Percentiles rank a stretch among this genome's conserved stretches.
phyloP scores from a whole-genome alignment of 2,888 invertebrate genomes.

The Apeira syringaria region DNA sequence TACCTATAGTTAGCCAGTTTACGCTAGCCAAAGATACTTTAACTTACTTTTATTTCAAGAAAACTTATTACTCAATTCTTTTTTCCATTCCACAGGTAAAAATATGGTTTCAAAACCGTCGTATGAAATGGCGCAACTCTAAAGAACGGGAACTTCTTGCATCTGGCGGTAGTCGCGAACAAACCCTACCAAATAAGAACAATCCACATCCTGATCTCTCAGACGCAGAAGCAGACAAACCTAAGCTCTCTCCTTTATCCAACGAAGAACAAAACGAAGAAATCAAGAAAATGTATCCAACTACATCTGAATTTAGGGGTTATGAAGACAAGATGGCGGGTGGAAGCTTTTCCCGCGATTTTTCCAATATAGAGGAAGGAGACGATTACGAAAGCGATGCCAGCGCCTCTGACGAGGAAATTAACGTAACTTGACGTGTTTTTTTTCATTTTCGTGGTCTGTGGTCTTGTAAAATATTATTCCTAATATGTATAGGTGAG shows the following conservation, averaged over 20 bases:
- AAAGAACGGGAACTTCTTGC: conserved; percentile 97
- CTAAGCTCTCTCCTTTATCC: conserved; percentile 85
- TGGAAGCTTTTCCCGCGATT: conserved; percentile 56
- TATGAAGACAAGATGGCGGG: conserved; percentile 71
- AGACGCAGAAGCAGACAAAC: conserved; percentile 93
- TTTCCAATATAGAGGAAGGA: conserved; percentile 65
- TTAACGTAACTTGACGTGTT: conserved; percentile 93
- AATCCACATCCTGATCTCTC: conserved; percentile 98
- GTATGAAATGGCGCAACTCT: conserved; percentile 99
- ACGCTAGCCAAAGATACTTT: too few relatives aligned
- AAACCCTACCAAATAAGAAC: conserved; percentile 97
- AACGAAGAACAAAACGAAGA: conserved; percentile 58
- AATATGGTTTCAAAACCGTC: conserved; percentile 96
- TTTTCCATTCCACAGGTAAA: conserved; percentile 75
- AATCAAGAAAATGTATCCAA: conserved; percentile 59
- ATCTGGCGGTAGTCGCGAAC: conserved; percentile 96
- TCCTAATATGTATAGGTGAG: neutral
- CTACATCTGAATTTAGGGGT: conserved; percentile 59
- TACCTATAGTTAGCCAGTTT: too few relatives aligned
- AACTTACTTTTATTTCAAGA: too few relatives aligned
- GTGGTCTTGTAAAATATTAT: conserved; percentile 17
- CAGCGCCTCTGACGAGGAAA: conserved; percentile 91
- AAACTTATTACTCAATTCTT: too few relatives aligned
- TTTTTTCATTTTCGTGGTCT: conserved; percentile 35
- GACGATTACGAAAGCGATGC: conserved; percentile 81